phyloP scores from a whole-genome alignment of 1,140 invertebrate species.

The Drosophila willistoni region DNA sequence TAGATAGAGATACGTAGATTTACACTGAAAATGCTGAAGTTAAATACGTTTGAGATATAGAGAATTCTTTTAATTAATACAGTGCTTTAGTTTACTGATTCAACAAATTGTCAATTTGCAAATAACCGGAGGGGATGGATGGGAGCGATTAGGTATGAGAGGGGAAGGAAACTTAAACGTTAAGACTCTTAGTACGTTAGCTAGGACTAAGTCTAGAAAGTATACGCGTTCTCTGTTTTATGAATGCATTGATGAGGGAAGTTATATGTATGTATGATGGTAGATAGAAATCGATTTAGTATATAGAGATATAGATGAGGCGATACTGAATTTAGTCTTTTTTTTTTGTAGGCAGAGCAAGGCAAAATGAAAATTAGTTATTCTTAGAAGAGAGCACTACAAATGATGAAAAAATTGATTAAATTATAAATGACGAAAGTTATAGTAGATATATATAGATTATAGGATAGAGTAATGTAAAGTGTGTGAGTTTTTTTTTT shows the following conservation, averaged over 20 bases:
- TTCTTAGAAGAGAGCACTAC: constrained; percentile 68
- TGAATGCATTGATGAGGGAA: not conserved
- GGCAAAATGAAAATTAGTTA: constrained; percentile 48
- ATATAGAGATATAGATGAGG: constrained; percentile 21
- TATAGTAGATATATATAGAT: constrained; percentile 12
- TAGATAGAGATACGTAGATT: constrained; percentile 26
- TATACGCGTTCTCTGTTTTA: constrained; percentile 55
- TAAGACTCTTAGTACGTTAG: constrained; percentile 45
- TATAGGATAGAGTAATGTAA: constrained; percentile 39
- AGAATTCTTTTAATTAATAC: constrained; percentile 33
- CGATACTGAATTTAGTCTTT: constrained; percentile 8
- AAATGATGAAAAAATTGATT: constrained; percentile 51
- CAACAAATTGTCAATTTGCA: constrained; percentile 15
- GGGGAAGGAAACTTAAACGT: not conserved
- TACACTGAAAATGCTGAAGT: constrained; percentile 36
- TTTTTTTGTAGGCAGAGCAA: constrained; percentile 54
- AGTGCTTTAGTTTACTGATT: constrained; percentile 29
- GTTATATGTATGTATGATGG: constrained; percentile 30
- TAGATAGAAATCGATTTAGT: constrained; percentile 25
- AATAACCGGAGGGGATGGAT: constrained; percentile 17
- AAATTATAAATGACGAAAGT: constrained; percentile 37
- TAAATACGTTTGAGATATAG: constrained; percentile 11
- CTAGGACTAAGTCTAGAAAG: constrained; percentile 52
- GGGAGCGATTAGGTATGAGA: not conserved
- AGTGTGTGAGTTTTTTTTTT: constrained; percentile 21